These are phyloP conservation scores for Cherax destructor DNA, from an alignment of 1,140 invertebrate genomes.

Conservation along the genomic window DNA sequence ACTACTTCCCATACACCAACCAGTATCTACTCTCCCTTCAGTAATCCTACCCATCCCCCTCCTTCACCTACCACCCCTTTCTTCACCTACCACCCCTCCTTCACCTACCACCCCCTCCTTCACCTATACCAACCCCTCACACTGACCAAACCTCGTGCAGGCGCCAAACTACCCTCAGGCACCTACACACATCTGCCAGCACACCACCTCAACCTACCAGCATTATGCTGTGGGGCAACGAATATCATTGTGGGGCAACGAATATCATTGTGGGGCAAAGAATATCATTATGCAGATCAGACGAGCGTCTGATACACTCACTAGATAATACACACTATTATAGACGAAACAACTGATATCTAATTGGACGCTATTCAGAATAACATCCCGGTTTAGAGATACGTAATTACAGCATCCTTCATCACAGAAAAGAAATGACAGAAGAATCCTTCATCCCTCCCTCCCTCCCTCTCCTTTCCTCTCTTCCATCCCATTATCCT, in stretches of 20 bases:
- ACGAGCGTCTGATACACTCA: background rate
- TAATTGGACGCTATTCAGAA: constrained; percentile 28
- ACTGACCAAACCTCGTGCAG: no score
- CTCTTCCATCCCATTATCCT: background rate
- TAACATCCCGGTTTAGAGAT: background rate
- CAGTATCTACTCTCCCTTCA: background rate
- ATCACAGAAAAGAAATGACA: constrained; percentile 24
- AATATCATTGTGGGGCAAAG: constrained; percentile 13
- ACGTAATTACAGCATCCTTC: background rate
- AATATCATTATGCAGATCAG: constrained; percentile 51
- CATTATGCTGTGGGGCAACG: background rate
- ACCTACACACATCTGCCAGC: no score
- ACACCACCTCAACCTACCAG: constrained; percentile 30
- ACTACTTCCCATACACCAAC: background rate
- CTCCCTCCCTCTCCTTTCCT: no score
- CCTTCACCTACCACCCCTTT: background rate
- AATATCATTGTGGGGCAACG: constrained; percentile 21
- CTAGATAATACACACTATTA: constrained; percentile 17
- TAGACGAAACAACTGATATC: constrained; percentile 29
- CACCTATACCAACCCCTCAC: no score
- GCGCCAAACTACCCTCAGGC: no score
- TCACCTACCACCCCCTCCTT: background rate
- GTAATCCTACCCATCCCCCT: background rate
- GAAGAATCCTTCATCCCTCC: background rate
- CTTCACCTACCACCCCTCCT: background rate